These are phyloP conservation scores for Bufotes viridis DNA, from an alignment of 2,797 vertebrate genomes.

Conservation along the genomic window DNA sequence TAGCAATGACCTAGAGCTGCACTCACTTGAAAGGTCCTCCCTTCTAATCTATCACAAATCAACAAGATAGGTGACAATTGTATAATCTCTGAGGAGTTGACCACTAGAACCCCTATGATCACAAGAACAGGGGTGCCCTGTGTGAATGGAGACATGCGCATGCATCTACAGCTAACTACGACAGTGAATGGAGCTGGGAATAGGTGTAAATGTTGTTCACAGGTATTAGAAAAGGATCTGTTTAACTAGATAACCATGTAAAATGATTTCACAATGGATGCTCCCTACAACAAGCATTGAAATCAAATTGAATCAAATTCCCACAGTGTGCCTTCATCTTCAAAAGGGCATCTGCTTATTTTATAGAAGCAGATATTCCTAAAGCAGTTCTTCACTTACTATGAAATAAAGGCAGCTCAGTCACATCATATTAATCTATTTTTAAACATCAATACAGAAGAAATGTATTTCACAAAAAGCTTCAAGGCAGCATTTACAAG, in stretches of 20 bases:
- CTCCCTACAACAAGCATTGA: neutral
- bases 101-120: too few species aligned
- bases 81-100: too few species aligned
- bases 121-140: too few species aligned
- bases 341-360: constrained; percentile 36
- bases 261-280: neutral
- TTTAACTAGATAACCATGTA: neutral
- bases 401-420: neutral
- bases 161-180: too few species aligned
- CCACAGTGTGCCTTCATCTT: constrained; percentile 21
- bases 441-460: constrained; percentile 9
- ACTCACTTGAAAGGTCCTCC: neutral
- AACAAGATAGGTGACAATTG: too few species aligned
- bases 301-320: constrained; percentile 5
- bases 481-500: neutral
- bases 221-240: constrained; percentile 1
- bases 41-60: too few species aligned
- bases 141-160: too few species aligned
- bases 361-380: constrained; percentile 6
- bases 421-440: constrained; percentile 19
- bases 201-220: too few species aligned
- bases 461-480: neutral
- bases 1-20: too few species aligned
- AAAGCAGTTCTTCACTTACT: neutral
- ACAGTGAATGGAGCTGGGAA: too few species aligned